Percentiles rank a stretch among this genome's conserved stretches.
Evolutionary conservation across 1,140 invertebrate species (phyloP).

Genomic region (Caenorhabditis latens): DNA sequence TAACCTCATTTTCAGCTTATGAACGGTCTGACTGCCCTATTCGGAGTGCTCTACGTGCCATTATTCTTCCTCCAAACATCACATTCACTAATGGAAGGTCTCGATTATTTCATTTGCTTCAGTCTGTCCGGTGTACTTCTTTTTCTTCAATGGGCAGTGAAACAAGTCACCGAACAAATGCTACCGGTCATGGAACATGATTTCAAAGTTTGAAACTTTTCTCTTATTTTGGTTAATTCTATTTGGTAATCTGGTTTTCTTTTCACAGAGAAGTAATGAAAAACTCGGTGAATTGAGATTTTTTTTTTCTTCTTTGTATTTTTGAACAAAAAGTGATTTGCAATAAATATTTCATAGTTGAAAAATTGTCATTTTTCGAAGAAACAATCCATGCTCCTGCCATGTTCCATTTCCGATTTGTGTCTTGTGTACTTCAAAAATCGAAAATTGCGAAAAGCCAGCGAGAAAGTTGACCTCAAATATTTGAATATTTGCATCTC

Average conservation of each 20-base stretch:
- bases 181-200: conserved; percentile 53
- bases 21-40: conserved; percentile 7
- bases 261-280: not conserved
- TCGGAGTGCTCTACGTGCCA: conserved; percentile 33
- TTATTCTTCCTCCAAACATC: conserved; percentile 45
- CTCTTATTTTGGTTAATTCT: not conserved
- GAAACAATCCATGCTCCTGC: no score
- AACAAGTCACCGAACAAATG: conserved; percentile 56
- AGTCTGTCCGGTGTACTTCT: conserved; percentile 32
- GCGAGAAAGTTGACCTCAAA: conserved; percentile 47
- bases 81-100: conserved; percentile 35
- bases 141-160: conserved; percentile 37
- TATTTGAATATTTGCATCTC: not conserved
- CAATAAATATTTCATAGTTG: not conserved
- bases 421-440: conserved; percentile 4
- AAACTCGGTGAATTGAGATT: not conserved
- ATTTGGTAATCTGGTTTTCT: conserved; percentile 1
- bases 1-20: conserved; percentile 9
- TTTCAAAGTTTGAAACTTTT: conserved; percentile 41
- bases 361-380: no score
- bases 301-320: not conserved
- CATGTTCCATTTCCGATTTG: no score
- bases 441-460: not conserved
- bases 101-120: conserved; percentile 49
- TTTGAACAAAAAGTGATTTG: not conserved